Percentiles rank a stretch among this genome's conserved stretches.
Conservation (phyloP, 1,140 invertebrate genomes). For the Aphelinus certus region DNA sequence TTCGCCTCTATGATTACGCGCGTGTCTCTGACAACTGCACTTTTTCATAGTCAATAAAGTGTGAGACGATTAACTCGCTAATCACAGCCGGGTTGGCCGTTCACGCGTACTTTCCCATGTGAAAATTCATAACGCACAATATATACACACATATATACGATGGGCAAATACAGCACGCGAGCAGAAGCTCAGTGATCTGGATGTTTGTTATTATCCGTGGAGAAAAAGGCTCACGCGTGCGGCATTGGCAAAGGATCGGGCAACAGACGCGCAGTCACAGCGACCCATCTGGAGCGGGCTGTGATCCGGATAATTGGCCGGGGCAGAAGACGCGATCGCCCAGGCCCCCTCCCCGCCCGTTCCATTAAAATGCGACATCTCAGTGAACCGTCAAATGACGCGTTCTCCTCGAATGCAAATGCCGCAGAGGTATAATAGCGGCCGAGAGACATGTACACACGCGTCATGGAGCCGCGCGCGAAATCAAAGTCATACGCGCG, state of each 20-base stretch:
- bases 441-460: conserved; percentile 35
- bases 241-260: conserved; percentile 21
- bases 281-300: conserved; percentile 36
- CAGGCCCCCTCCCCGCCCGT: not conserved
- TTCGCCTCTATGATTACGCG: too few species aligned
- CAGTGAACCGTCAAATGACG: conserved; percentile 37
- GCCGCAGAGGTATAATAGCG: conserved; percentile 1
- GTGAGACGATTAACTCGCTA: too few species aligned
- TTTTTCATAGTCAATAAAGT: too few species aligned
- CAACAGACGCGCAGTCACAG: conserved; percentile 43
- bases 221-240: too few species aligned
- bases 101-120: too few species aligned
- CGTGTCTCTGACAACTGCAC: too few species aligned
- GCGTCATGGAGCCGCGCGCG: conserved; percentile 44
- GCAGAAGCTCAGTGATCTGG: too few species aligned
- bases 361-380: conserved; percentile 39
- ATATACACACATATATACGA: too few species aligned
- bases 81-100: too few species aligned
- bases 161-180: too few species aligned
- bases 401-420: conserved; percentile 19
- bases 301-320: not conserved
- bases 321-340: not conserved
- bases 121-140: too few species aligned
- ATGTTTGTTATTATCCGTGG: too few species aligned
- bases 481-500: conserved; percentile 42